These are phyloP conservation scores for Naso thynnoides DNA, from an alignment of 2,797 vertebrate genomes.

Conservation along the genomic window DNA sequence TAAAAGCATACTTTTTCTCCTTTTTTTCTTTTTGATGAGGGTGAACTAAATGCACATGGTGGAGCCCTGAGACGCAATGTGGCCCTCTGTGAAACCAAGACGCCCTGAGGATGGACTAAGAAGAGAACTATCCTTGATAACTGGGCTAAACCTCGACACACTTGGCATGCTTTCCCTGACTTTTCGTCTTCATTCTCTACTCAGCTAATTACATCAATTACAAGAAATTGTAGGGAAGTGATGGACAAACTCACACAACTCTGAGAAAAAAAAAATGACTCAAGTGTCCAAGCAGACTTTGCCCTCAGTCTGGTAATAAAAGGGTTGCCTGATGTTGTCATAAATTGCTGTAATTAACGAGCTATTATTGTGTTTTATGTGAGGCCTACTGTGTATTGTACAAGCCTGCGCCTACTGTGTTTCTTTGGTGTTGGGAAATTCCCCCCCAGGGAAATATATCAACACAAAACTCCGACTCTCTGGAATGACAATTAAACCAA, in stretches of 20 bases:
- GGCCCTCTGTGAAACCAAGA: conserved; percentile 29
- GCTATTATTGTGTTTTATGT: conserved; percentile 52
- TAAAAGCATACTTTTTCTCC: conserved; percentile 37
- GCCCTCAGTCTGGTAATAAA: conserved; percentile 31
- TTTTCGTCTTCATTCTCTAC: conserved; percentile 14
- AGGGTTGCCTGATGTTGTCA: conserved; percentile 23
- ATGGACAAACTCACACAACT: conserved; percentile 30
- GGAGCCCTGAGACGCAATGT: conserved; percentile 28
- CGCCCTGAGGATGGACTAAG: conserved; percentile 9
- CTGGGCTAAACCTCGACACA: conserved; percentile 59
- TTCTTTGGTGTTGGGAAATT: conserved; percentile 61
- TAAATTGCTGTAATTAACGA: conserved; percentile 58
- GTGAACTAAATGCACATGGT: conserved; percentile 4
- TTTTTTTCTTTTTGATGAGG: neutral
- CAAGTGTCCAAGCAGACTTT: conserved; percentile 31
- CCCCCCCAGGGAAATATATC: conserved; percentile 60
- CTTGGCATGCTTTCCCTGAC: conserved; percentile 43
- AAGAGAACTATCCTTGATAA: conserved; percentile 15
- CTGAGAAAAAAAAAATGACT: conserved; percentile 3
- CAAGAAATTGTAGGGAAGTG: conserved; percentile 10
- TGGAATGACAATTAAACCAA: conserved; percentile 48
- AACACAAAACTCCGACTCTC: conserved; percentile 35
- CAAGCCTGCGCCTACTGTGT: conserved; percentile 25
- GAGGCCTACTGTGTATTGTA: conserved; percentile 34
- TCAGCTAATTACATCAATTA: conserved; percentile 48